Evolutionary conservation across 53 echinoderm and acorn worm species (phyloP).

Genomic region (Paracentrotus lividus): DNA sequence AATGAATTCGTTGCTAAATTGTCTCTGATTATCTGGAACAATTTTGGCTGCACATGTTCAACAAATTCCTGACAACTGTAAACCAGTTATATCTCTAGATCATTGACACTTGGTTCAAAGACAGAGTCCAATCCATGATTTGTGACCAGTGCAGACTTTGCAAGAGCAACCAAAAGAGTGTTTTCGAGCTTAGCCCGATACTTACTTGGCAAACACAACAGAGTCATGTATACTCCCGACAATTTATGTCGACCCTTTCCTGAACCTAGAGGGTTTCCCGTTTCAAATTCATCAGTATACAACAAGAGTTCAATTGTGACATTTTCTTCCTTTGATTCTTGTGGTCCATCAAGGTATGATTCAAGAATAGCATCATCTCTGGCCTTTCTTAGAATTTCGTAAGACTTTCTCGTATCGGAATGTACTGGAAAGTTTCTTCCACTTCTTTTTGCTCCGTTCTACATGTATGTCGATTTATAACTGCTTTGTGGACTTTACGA

Average conservation of each 20-base stretch:
- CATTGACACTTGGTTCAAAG: not conserved
- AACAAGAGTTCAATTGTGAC: not conserved
- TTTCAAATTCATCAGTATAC: constrained; percentile 40
- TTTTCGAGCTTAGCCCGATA: constrained; percentile 20
- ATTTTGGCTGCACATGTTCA: not conserved
- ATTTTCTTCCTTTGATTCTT: not conserved
- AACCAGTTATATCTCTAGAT: not conserved
- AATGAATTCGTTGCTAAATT: not conserved
- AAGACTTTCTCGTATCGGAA: constrained; percentile 31
- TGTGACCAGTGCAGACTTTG: not conserved
- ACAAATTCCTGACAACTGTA: not conserved
- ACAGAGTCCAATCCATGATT: constrained; percentile 9
- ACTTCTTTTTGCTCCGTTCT: too few species aligned
- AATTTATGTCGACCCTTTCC: constrained; percentile 33
- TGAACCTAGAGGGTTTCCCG: constrained; percentile 39
- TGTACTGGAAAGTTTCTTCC: constrained; percentile 60
- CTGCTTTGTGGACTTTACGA: too few species aligned
- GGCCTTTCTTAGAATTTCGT: not conserved
- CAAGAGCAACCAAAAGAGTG: constrained; percentile 12
- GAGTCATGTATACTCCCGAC: not conserved
- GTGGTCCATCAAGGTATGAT: not conserved
- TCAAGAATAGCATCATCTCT: constrained; percentile 25
- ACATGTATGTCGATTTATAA: too few species aligned
- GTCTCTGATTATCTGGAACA: constrained; percentile 4
- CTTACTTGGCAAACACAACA: not conserved